Conservation (phyloP, 2,888 invertebrate genomes). For the Elegia similella region DNA sequence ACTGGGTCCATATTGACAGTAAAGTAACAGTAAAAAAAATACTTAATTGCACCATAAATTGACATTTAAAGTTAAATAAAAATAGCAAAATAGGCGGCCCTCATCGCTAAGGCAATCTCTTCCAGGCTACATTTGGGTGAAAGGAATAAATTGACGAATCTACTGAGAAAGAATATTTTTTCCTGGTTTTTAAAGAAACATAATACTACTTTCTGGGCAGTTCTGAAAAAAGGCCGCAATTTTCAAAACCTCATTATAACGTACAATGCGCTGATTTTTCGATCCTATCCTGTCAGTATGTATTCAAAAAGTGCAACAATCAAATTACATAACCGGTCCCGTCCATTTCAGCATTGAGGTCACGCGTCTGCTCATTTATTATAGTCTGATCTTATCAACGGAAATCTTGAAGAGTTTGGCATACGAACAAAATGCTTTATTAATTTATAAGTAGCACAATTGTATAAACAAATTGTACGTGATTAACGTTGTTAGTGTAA, state of each 20-base stretch:
- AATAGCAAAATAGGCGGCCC: no score
- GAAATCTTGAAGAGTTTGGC: neutral
- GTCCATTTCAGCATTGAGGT: constrained; percentile 1
- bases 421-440: neutral
- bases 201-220: no score
- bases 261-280: neutral
- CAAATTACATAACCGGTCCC: constrained; percentile 8
- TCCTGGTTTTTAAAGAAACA: no score
- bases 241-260: neutral
- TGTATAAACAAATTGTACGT: constrained; percentile 12
- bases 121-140: no score
- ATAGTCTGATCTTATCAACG: constrained; percentile 2
- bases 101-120: no score
- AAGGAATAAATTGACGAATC: no score
- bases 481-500: constrained; percentile 15
- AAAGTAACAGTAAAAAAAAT: no score
- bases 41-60: no score
- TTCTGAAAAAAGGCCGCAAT: neutral
- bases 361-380: constrained; percentile 7
- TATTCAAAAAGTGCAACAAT: constrained; percentile 6
- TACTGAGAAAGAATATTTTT: no score
- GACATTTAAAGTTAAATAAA: no score
- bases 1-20: no score
- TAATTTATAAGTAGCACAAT: neutral
- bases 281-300: neutral